Conservation (phyloP, 2,113 vertebrate genomes). For the Tiliqua scincoides region DNA sequence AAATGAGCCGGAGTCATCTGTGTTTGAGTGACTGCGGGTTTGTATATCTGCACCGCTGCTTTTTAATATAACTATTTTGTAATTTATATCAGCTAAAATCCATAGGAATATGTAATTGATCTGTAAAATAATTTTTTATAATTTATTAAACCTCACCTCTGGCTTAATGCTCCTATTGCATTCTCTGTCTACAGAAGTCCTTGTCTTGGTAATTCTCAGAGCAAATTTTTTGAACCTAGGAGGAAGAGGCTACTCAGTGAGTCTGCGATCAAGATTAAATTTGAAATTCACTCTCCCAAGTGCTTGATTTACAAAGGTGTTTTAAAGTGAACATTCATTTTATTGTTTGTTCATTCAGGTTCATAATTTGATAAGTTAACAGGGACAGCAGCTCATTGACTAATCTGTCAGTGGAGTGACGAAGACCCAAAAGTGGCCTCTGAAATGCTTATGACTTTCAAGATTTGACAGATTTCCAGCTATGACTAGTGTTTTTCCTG, state of each 20-base stretch:
- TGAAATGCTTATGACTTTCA: constrained; percentile 26
- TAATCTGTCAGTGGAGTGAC: constrained; percentile 8
- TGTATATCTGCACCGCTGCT: too few species aligned
- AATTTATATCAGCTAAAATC: too few species aligned
- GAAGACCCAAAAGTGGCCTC: constrained; percentile 18
- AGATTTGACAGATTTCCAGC: constrained; percentile 22
- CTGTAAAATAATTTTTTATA: too few species aligned
- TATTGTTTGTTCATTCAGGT: neutral
- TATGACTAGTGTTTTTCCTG: constrained; percentile 40
- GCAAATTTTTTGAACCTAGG: neutral
- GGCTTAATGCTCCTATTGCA: too few species aligned
- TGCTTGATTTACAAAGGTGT: neutral
- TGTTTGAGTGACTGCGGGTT: too few species aligned
- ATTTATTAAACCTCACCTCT: too few species aligned
- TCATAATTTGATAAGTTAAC: neutral
- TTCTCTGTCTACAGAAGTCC: neutral
- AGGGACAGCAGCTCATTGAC: neutral
- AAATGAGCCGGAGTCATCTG: too few species aligned
- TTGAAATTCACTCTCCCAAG: neutral
- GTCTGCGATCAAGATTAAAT: neutral
- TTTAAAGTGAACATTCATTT: neutral
- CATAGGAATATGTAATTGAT: too few species aligned
- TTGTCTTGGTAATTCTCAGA: neutral
- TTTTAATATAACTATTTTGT: too few species aligned
- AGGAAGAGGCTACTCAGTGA: neutral